Evolutionary conservation across 2,888 invertebrate species (phyloP).

Genomic region (Drosophila multiciliata): DNA sequence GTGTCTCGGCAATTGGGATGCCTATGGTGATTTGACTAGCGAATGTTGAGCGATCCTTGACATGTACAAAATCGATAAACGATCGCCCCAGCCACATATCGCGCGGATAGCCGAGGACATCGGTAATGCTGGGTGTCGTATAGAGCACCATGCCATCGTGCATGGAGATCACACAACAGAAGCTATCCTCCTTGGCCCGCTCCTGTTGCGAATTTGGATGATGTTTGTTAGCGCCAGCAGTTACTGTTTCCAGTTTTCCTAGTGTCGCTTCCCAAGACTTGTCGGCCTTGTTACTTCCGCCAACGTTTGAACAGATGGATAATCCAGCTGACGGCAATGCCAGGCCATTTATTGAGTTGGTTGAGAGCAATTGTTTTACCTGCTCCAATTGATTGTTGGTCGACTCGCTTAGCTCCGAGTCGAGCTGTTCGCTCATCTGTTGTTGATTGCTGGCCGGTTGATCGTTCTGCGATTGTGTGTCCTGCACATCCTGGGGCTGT

Average conservation of each 20-base stretch:
- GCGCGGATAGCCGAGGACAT: conserved; percentile 91
- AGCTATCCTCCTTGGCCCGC: conserved; percentile 87
- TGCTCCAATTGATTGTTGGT: conserved; percentile 60
- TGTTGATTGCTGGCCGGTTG: conserved; percentile 45
- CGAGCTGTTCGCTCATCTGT: conserved; percentile 37
- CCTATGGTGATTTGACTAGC: conserved; percentile 91
- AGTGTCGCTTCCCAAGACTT: conserved; percentile 73
- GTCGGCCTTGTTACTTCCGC: conserved; percentile 55
- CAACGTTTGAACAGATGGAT: not conserved
- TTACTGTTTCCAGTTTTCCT: conserved; percentile 66
- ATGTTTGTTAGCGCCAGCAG: not conserved
- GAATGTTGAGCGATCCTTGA: conserved; percentile 90
- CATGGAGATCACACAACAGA: conserved; percentile 93
- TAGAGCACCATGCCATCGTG: conserved; percentile 92
- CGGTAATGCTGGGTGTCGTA: conserved; percentile 89
- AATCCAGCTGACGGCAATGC: conserved; percentile 6
- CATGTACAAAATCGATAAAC: conserved; percentile 94
- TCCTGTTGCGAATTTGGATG: conserved; percentile 29
- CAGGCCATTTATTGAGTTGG: conserved; percentile 56
- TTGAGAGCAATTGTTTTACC: conserved; percentile 63
- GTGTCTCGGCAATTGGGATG: conserved; percentile 86
- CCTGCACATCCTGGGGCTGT: conserved; percentile 49
- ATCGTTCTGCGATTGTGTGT: conserved; percentile 31
- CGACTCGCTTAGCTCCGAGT: conserved; percentile 62
- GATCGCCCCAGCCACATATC: conserved; percentile 94